Percentiles rank a stretch among this genome's conserved stretches.
phyloP scores from a whole-genome alignment of 2,797 vertebrate genomes.

The Sternotherus odoratus region DNA sequence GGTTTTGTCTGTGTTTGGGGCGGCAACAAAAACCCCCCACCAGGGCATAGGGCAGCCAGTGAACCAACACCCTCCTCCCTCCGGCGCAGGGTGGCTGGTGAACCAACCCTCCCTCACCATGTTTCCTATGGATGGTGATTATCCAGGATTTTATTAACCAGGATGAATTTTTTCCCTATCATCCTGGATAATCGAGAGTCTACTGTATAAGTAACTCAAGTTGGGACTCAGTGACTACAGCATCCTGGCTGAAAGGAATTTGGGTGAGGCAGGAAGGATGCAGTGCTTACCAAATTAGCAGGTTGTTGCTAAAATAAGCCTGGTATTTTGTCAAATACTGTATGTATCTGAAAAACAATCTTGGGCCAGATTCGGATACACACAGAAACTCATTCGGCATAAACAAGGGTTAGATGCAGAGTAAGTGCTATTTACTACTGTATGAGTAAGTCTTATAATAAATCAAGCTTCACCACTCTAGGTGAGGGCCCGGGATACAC shows the following conservation, averaged over 20 bases:
- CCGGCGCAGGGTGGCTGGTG: no score
- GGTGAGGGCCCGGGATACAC: background rate
- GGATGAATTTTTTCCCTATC: no score
- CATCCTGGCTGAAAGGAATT: background rate
- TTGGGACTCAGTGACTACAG: background rate
- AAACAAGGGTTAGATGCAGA: background rate
- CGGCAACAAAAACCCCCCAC: no score
- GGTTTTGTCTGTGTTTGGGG: no score
- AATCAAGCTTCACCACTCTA: background rate
- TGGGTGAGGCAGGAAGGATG: background rate
- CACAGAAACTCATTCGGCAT: background rate
- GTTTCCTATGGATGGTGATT: no score
- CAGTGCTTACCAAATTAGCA: background rate
- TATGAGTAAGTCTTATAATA: background rate
- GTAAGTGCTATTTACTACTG: background rate
- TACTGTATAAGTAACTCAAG: accelerated
- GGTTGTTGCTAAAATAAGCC: background rate
- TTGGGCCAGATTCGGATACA: accelerated
- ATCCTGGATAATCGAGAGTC: no score
- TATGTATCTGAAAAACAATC: background rate
- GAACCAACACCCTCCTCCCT: no score
- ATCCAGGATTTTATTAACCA: no score
- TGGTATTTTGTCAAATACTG: background rate
- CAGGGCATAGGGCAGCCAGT: no score
- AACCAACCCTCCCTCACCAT: no score